These are phyloP conservation scores for Plutella xylostella DNA, from an alignment of 2,888 invertebrate genomes.

Conservation along the genomic window DNA sequence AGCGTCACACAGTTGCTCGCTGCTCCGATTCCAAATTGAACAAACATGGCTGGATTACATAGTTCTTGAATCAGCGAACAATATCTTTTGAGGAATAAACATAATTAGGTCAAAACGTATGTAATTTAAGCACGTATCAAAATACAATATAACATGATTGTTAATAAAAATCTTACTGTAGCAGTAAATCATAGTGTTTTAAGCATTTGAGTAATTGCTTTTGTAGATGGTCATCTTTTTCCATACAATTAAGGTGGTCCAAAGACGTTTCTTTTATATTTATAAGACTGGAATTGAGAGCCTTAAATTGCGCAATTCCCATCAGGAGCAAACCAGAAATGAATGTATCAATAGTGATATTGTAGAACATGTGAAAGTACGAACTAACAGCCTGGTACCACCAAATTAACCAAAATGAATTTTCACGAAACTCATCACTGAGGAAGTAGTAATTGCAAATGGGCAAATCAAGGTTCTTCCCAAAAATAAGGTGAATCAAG, in stretches of 20 bases:
- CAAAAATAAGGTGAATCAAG: constrained; percentile 27
- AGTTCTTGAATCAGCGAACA: constrained; percentile 20
- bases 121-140: too few relatives aligned
- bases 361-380: constrained; percentile 47
- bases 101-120: too few relatives aligned
- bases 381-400: constrained; percentile 42
- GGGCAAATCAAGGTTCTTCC: constrained; percentile 32
- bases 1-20: constrained; percentile 8
- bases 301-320: constrained; percentile 35
- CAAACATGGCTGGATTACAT: constrained; percentile 10
- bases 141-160: too few relatives aligned
- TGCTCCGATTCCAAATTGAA: constrained; percentile 8
- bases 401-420: constrained; percentile 33
- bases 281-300: constrained; percentile 32
- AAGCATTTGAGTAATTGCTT: constrained; percentile 26
- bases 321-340: constrained; percentile 36
- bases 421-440: constrained; percentile 27
- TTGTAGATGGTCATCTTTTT: constrained; percentile 18
- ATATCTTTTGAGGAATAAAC: constrained; percentile 32
- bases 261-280: constrained; percentile 24
- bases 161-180: constrained; percentile 38
- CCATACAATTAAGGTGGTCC: constrained; percentile 3
- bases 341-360: constrained; percentile 39
- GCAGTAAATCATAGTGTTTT: constrained; percentile 33
- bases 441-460: constrained; percentile 51